A percentile compares a stretch with the other conserved stretches of the same genome.
Conservation (phyloP, 2,888 invertebrate genomes). For the Scotopteryx bipunctaria region DNA sequence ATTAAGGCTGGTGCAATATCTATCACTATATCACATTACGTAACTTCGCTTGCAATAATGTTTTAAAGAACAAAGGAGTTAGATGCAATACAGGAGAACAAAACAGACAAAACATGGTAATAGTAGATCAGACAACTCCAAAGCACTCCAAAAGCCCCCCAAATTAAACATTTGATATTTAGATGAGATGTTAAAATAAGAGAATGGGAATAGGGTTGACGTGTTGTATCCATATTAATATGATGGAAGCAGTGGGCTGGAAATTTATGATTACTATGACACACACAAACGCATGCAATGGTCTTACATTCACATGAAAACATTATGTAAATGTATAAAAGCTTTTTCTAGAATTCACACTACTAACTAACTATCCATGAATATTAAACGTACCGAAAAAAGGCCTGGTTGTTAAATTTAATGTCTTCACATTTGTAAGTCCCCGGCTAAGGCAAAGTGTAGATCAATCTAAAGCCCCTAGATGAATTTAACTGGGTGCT, state of each 20-base stretch:
- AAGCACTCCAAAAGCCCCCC: slow-evolving; percentile 14
- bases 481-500: slow-evolving; percentile 37
- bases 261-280: slow-evolving; percentile 37
- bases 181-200: slow-evolving; percentile 55
- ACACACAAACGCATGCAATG: slow-evolving; percentile 8
- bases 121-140: slow-evolving; percentile 5
- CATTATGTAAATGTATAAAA: slow-evolving; percentile 4
- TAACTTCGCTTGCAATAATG: too few species aligned
- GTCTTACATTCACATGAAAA: not conserved
- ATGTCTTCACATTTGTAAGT: slow-evolving; percentile 23
- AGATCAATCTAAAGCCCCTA: slow-evolving; percentile 34
- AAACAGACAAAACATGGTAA: not conserved
- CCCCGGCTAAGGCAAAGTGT: slow-evolving; percentile 33
- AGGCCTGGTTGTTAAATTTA: slow-evolving; percentile 21
- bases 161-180: slow-evolving; percentile 48
- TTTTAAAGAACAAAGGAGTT: too few species aligned
- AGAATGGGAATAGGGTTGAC: slow-evolving; percentile 45
- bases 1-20: too few species aligned
- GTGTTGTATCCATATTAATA: slow-evolving; percentile 50
- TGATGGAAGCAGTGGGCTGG: slow-evolving; percentile 44
- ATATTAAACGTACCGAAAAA: not conserved
- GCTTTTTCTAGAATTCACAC: not conserved
- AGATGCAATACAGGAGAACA: not conserved
- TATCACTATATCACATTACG: too few species aligned
- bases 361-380: too few species aligned